These are phyloP conservation scores for Myripristis jacobus DNA, from an alignment of 2,797 vertebrate species.

Conservation along the genomic window DNA sequence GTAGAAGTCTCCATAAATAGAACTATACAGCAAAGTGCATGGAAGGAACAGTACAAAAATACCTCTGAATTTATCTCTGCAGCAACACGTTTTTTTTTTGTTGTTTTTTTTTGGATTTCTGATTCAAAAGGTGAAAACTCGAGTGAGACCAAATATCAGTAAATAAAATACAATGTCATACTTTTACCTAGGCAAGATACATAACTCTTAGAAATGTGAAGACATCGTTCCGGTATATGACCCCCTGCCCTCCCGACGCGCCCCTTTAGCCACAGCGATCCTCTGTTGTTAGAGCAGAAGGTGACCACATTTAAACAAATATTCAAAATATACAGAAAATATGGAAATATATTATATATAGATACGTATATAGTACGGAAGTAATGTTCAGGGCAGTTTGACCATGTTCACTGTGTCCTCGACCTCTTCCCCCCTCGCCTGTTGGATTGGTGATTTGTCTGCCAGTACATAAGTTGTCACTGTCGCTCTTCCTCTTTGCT, in stretches of 20 bases:
- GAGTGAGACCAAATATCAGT: constrained; percentile 74
- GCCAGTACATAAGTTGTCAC: constrained; percentile 52
- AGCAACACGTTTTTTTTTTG: constrained; percentile 70
- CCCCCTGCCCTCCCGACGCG: constrained; percentile 21
- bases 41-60: constrained; percentile 82
- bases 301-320: constrained; percentile 87
- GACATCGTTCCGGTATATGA: constrained; percentile 77
- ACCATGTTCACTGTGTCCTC: constrained; percentile 71
- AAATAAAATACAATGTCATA: constrained; percentile 79
- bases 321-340: constrained; percentile 91
- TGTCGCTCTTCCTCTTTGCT: constrained; percentile 41
- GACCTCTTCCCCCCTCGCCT: constrained; percentile 37
- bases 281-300: constrained; percentile 69
- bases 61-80: constrained; percentile 77
- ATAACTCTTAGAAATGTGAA: constrained; percentile 78
- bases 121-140: constrained; percentile 77
- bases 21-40: constrained; percentile 81
- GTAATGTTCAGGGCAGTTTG: constrained; percentile 83
- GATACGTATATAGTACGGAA: constrained; percentile 83
- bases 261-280: constrained; percentile 59
- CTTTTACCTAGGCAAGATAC: constrained; percentile 77
- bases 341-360: constrained; percentile 87
- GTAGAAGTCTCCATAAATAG: constrained; percentile 76
- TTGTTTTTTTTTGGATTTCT: constrained; percentile 45
- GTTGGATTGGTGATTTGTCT: constrained; percentile 69